Base-by-base conservation (phyloP, 1,140 invertebrate species). In the Galleria mellonella region DNA sequence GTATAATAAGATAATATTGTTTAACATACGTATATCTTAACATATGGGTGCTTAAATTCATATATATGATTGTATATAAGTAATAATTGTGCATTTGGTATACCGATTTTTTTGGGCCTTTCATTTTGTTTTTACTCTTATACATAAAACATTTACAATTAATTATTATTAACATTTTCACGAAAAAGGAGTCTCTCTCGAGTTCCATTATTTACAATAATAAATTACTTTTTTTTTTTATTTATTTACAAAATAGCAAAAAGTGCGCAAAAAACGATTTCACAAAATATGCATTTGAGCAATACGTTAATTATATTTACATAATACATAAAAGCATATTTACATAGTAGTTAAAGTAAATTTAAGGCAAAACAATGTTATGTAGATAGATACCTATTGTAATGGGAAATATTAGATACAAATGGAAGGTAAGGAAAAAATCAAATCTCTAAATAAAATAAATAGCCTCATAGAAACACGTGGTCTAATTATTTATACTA, bases 251-350 rank as follows among this genome's bases (percentile, higher is more conserved):
- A 58, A 71, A 66, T 71, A 82, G 77, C 77, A 78, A 82, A 83
- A 73, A 83, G 79, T 82, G 79, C 77, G 71, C 75, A 84, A 79
- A 77, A 83, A 79, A 78, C 72, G 68, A 72, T 70, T 58, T 84
- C 79, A 84, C 75, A 84, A 84, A 84, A 84, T 84, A 84, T 81
- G 73, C 77, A 84, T 84, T 84, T 84, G 79, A 84, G 79, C 79
- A 82, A 84, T 84, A 84, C 63, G 62, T 76, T 79, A 77, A 72
- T 73, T 77, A 76, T 79, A 82, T 83, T 79, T 83, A 83, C 75
- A 82, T 73, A 83, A 23, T 23, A 23, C 17, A 6, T 23, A 23
- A 23, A 72, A 76, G 57, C 69, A 53, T 64, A 47, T 70, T 65
- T 72, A 60, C 69, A 76, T 59, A 65, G 57, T 60, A n/a, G 52